Evolutionary conservation across 1,140 invertebrate genomes (phyloP), one percentile per base, ranked within the genome.

Genomic region (Fopius arisanus): DNA sequence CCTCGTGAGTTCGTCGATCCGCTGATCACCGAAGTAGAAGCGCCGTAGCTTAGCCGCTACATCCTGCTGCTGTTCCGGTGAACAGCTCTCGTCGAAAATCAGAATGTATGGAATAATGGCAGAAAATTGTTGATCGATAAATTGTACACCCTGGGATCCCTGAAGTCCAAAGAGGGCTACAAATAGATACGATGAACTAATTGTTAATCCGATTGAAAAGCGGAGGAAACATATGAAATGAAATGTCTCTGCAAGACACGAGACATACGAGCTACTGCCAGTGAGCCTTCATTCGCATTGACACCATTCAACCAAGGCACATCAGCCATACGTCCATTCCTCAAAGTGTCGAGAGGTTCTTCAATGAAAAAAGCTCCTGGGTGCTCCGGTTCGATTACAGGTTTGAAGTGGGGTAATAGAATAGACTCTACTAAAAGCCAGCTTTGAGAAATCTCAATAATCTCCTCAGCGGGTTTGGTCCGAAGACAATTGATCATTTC

Each of bases 281-380:
- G 80, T 26, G 92, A 87, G 3, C 93, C 93, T 85, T 94, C 93
- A 12, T 92, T 87, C 0, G 90, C 90, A 40, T 89, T 94, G 0
- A 92, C 77, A 2, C 93, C 93, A 19, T 91, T 90, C 75, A 95
- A 89, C 88, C 92, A 91, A 0, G 92, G 92, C 10, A 94, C 88
- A 48, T 90, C 81, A 10, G 87, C 79, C 0, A 90, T 79, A 41
- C 87, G 84, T 0, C 90, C 91, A 7, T 80, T 67, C 72, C 81
- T 82, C 0, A 89, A 78, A 0, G 87, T 81, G 7, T 90, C 81
- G 0, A 88, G 79, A 0, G 92, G 92, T 77, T 89, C 86, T 73
- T 90, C 87, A 0, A 88, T 91, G 0, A 94, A 77, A 78, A 94
- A 94, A 14, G 92, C 92, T n/a, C 90, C 92, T 7, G 89, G 87